Percentiles rank a stretch among this genome's conserved stretches.
Evolutionary conservation across 1,140 invertebrate species (phyloP).

Genomic region (Philaenus spumarius): DNA sequence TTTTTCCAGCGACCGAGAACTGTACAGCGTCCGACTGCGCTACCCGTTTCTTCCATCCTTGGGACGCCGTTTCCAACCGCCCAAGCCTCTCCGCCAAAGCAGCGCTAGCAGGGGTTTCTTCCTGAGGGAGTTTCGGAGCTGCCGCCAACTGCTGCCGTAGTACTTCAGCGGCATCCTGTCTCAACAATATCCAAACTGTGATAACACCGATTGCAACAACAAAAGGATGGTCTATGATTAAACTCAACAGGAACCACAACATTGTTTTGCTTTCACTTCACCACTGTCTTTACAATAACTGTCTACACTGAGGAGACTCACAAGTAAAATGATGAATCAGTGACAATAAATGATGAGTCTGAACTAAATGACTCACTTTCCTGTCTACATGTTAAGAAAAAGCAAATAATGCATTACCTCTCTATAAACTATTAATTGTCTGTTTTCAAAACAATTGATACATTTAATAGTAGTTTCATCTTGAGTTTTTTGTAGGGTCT

Average conservation of each 20-base stretch:
- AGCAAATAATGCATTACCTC: too few relatives aligned
- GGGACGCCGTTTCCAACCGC: constrained; percentile 64
- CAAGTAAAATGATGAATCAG: too few relatives aligned
- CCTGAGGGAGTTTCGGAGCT: background rate
- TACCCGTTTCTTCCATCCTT: constrained; percentile 61
- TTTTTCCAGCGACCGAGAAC: constrained; percentile 82
- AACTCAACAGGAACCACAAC: background rate
- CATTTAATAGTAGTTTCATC: too few relatives aligned
- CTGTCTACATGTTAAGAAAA: too few relatives aligned
- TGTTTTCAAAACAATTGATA: too few relatives aligned
- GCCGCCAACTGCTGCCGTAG: constrained; percentile 33
- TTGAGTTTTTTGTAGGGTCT: too few relatives aligned
- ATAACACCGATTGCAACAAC: background rate
- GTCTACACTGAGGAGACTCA: too few relatives aligned
- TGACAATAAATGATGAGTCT: too few relatives aligned
- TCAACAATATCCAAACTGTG: constrained; percentile 19
- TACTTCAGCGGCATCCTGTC: constrained; percentile 41
- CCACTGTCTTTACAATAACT: background rate
- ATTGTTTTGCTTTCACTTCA: too few relatives aligned
- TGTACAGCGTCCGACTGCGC: constrained; percentile 72
- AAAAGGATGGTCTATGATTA: background rate
- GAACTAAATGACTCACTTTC: too few relatives aligned
- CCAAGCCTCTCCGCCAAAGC: constrained; percentile 41
- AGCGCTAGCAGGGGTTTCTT: background rate
- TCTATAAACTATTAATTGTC: too few relatives aligned